Evolutionary conservation across 2,113 vertebrate genomes (phyloP), one percentile per base, ranked within the genome.

Genomic region (Tetrax tetrax): DNA sequence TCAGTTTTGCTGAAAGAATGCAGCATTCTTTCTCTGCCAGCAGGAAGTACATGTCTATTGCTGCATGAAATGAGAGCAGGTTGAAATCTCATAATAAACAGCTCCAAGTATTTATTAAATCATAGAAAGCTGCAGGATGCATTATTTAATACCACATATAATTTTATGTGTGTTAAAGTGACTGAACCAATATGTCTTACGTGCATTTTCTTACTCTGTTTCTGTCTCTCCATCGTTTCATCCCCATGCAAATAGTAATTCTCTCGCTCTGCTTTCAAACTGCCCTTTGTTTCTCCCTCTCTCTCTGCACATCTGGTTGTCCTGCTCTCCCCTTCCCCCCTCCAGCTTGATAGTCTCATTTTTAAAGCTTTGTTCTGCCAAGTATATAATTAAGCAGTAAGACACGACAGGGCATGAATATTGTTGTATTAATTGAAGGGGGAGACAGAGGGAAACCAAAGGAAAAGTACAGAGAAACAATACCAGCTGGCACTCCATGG

Each of bases 361-460:
- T 96, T 92, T 94, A 95, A 86, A 77, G 92, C 95, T 97, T 88
- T 90, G 60, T 97, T 93, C 92, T 6, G 3, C 92, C 90, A 95
- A 97, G 75, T 93, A 86, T 87, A 31, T 96, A 96, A 96, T 97
- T 93, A 97, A 95, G 85, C 83, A 83, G 75, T 93, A 92, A 92
- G 88, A 86, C 93, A 95, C 22, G 84, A 91, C 93, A 94, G 96
- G 96, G 75, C 79, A 94, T 95, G 96, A 96, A 93, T 93, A 93
- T 91, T 45, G 7, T 83, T 69, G 75, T 83, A 77, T 90, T 96
- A 96, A 96, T 89, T 95, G 96, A 88, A 54, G 68, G 37, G 63
- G 5, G 69, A 70, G 74, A 89, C 70, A 87, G 78, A 50, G 47
- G 29, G 68, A 92, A 94, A 83, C 77, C 2, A 11, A 90, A 95